Evolutionary conservation across 1,140 invertebrate species (phyloP).

Genomic region (Bombyx mandarina): DNA sequence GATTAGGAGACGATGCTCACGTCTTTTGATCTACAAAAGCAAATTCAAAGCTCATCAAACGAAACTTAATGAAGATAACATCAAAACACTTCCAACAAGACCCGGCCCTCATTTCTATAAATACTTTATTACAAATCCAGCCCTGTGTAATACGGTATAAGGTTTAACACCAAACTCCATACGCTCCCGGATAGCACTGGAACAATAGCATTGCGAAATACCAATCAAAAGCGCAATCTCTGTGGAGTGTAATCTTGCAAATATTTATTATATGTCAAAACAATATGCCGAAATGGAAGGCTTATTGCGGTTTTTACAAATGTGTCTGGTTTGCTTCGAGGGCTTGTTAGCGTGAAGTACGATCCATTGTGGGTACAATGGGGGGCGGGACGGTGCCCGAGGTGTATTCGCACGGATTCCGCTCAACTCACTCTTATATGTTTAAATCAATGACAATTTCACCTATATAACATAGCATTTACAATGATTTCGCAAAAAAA

Average conservation of each 20-base stretch:
- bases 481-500: no score
- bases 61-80: no score
- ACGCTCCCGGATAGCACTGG: slow-evolving; percentile 22
- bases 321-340: slow-evolving; percentile 60
- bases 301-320: slow-evolving; percentile 69
- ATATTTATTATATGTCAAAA: slow-evolving; percentile 72
- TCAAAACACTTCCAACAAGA: no score
- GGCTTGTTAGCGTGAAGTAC: slow-evolving; percentile 67
- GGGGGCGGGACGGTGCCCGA: slow-evolving; percentile 43
- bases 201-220: slow-evolving; percentile 44
- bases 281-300: slow-evolving; percentile 67
- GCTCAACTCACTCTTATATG: slow-evolving; percentile 26
- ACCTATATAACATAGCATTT: no score
- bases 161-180: slow-evolving; percentile 1
- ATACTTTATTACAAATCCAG: slow-evolving; percentile 24
- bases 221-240: slow-evolving; percentile 52
- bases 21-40: no score
- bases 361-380: slow-evolving; percentile 63
- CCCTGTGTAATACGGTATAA: slow-evolving; percentile 54
- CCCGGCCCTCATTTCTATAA: no score
- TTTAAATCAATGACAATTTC: slow-evolving; percentile 38
- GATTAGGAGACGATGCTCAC: no score
- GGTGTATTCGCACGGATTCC: slow-evolving; percentile 35
- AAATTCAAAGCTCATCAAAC: no score
- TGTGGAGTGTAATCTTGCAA: slow-evolving; percentile 58